Conservation (phyloP, 1,140 invertebrate genomes). For the Mesaphorura yosii region DNA sequence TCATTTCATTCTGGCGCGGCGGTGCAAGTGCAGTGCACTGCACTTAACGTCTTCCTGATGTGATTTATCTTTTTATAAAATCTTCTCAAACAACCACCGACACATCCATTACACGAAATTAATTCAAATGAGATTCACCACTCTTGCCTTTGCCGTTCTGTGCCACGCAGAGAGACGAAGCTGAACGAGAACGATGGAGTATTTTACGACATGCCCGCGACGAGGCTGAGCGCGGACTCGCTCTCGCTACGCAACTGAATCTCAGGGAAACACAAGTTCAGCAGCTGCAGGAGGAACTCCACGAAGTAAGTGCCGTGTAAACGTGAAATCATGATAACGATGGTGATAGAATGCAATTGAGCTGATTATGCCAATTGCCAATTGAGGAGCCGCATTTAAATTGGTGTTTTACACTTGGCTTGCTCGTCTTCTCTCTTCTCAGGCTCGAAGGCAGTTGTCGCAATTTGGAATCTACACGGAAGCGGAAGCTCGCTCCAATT, state of each 20-base stretch:
- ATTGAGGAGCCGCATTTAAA: not conserved
- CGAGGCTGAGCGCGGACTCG: constrained; percentile 45
- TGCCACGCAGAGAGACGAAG: constrained; percentile 66
- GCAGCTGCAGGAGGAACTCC: constrained; percentile 67
- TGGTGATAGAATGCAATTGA: too few relatives aligned
- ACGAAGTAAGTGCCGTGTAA: constrained; percentile 47
- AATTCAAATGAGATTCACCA: too few relatives aligned
- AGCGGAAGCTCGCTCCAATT: constrained; percentile 28
- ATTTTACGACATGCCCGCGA: constrained; percentile 69
- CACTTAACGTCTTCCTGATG: too few relatives aligned
- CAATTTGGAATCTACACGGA: constrained; percentile 60
- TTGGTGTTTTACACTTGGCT: not conserved
- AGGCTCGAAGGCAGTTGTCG: constrained; percentile 56
- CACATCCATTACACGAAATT: too few relatives aligned
- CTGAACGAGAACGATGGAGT: constrained; percentile 77
- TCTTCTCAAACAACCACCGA: too few relatives aligned
- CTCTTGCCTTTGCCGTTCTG: too few relatives aligned
- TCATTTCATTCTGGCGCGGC: too few relatives aligned
- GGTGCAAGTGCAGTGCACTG: too few relatives aligned
- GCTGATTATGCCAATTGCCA: too few relatives aligned
- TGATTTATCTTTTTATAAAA: too few relatives aligned
- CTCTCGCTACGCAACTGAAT: constrained; percentile 71
- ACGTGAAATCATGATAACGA: not conserved
- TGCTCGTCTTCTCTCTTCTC: constrained; percentile 12
- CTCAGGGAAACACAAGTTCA: constrained; percentile 70